Conservation (phyloP, 2,888 invertebrate species). For the Lochmaea capreae region DNA sequence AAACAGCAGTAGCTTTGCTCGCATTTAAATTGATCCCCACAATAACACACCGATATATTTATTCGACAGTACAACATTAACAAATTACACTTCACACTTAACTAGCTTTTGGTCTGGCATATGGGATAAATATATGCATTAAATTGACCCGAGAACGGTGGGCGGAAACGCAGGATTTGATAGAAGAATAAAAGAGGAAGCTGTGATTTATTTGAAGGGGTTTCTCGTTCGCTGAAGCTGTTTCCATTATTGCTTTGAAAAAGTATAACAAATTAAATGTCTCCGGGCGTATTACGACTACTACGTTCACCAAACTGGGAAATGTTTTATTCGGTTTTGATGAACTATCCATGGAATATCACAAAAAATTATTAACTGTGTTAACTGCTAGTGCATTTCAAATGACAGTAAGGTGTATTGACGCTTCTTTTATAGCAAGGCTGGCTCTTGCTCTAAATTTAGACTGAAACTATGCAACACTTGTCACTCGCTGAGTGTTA, state of each 20-base stretch:
- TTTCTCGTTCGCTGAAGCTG: slow-evolving; percentile 14
- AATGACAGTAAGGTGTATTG: too few species aligned
- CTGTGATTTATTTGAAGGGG: slow-evolving; percentile 33
- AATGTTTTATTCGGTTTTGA: too few species aligned
- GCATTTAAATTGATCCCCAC: slow-evolving; percentile 61
- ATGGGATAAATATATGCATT: slow-evolving; percentile 65
- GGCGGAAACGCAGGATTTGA: slow-evolving; percentile 55
- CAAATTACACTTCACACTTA: slow-evolving; percentile 64
- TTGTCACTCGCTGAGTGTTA: too few species aligned
- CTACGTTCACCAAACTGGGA: too few species aligned
- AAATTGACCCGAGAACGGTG: slow-evolving; percentile 60
- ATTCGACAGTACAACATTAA: slow-evolving; percentile 58
- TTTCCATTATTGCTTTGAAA: slow-evolving; percentile 8
- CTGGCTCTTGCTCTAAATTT: too few species aligned
- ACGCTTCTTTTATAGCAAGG: too few species aligned
- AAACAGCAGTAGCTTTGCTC: slow-evolving; percentile 42
- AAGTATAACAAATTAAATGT: background rate
- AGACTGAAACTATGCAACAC: too few species aligned
- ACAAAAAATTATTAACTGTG: too few species aligned
- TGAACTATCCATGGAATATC: too few species aligned
- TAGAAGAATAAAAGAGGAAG: slow-evolving; percentile 41
- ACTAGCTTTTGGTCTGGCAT: slow-evolving; percentile 61
- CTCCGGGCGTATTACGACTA: background rate
- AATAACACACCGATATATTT: slow-evolving; percentile 63
- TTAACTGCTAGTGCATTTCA: too few species aligned